Evolutionary conservation across 2,888 invertebrate species (phyloP).

Genomic region (Noctua pronuba): DNA sequence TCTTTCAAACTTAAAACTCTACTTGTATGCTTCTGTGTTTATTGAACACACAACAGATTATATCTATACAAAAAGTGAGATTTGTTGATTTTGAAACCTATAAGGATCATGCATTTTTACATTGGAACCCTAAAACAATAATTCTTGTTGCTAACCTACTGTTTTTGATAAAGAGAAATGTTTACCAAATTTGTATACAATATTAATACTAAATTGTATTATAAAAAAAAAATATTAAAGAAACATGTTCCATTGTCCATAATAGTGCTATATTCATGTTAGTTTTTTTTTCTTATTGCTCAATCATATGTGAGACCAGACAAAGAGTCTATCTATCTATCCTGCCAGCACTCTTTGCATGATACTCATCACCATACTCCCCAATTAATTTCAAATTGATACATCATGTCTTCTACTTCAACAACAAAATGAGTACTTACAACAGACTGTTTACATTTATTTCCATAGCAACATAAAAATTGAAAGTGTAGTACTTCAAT

Average conservation of each 20-base stretch:
- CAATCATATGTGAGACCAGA: not conserved
- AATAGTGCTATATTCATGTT: not conserved
- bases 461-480: conserved; percentile 4
- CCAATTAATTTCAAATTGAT: not conserved
- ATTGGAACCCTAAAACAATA: not conserved
- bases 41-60: not conserved
- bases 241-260: not conserved
- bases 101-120: not conserved
- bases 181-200: too few relatives aligned
- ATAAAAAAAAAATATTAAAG: not conserved
- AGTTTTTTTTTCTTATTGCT: not conserved
- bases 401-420: not conserved
- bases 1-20: conserved; percentile 15
- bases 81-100: not conserved
- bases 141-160: not conserved
- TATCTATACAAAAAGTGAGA: not conserved
- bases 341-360: not conserved
- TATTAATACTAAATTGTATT: not conserved
- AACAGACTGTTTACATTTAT: not conserved
- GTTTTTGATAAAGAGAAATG: not conserved
- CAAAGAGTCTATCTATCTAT: not conserved
- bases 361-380: not conserved
- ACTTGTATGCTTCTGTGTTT: not conserved
- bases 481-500: conserved; percentile 11
- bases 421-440: not conserved